These are phyloP conservation scores for Stigmatopora nigra DNA, from an alignment of 2,113 vertebrate species.

Conservation along the genomic window DNA sequence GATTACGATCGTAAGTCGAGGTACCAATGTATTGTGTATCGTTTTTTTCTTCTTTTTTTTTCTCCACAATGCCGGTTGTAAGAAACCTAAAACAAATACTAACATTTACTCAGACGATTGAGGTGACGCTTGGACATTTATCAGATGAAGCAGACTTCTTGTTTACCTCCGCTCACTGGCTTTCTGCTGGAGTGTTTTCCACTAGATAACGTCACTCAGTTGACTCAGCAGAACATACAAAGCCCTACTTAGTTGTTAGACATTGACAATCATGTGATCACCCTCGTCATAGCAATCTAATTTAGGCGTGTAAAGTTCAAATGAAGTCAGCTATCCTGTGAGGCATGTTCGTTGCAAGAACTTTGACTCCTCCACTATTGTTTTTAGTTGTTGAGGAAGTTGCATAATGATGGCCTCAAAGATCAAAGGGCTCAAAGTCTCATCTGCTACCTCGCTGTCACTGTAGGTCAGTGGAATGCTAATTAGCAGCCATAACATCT, in stretches of 20 bases:
- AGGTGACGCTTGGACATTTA: not conserved
- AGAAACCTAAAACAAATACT: not conserved
- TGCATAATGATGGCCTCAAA: not conserved
- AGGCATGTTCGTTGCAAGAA: conserved; percentile 14
- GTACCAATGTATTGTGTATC: no score
- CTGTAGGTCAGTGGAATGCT: not conserved
- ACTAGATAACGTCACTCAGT: conserved; percentile 35
- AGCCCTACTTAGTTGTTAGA: conserved; percentile 28
- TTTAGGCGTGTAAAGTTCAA: conserved; percentile 57
- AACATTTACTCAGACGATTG: not conserved
- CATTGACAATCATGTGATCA: conserved; percentile 27
- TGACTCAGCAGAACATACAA: conserved; percentile 17
- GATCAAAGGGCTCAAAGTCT: conserved; percentile 10
- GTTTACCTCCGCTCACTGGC: conserved; percentile 35
- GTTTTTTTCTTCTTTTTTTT: no score
- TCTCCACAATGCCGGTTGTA: not conserved
- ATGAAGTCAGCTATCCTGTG: conserved; percentile 37
- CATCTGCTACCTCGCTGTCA: conserved; percentile 2
- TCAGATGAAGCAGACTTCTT: conserved; percentile 10
- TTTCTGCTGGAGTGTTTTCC: conserved; percentile 35
- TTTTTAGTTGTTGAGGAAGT: not conserved
- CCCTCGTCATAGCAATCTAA: conserved; percentile 43
- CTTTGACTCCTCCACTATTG: conserved; percentile 29
- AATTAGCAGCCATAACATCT: not conserved
- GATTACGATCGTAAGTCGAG: no score